Evolutionary conservation across 1,140 invertebrate species (phyloP).

Genomic region (Amyelois transitella): DNA sequence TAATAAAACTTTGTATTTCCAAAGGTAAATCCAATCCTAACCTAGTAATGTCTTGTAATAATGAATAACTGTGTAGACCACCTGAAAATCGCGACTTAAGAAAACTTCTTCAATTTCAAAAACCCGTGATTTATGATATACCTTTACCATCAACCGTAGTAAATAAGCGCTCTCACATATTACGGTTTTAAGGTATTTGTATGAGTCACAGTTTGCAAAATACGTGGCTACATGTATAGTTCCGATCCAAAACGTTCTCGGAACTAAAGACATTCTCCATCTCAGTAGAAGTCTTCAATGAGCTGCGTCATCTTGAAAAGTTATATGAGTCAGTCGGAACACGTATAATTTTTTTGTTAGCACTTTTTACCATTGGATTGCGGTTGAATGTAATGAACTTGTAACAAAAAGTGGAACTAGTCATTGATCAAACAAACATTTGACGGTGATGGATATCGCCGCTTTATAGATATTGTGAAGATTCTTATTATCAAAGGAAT

Average conservation of each 20-base stretch:
- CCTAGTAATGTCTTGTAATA: no score
- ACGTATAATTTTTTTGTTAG: conserved; percentile 1
- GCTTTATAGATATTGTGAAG: neutral
- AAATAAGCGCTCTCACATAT: neutral
- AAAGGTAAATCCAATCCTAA: no score
- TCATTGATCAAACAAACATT: neutral
- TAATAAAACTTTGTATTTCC: no score
- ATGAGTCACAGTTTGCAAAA: conserved; percentile 2
- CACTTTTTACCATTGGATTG: neutral
- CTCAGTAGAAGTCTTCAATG: conserved; percentile 13
- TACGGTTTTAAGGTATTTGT: neutral
- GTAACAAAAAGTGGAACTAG: neutral
- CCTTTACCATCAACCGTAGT: neutral
- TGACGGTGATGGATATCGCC: neutral
- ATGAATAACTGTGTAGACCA: no score
- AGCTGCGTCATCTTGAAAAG: conserved; percentile 13
- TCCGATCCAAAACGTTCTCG: conserved; percentile 33
- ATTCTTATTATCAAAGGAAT: neutral
- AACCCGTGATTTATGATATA: no score
- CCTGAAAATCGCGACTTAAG: no score
- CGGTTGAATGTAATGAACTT: neutral
- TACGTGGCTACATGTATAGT: conserved; percentile 18
- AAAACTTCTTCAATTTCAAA: no score
- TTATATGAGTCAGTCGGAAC: no score
- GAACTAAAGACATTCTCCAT: conserved; percentile 18